A percentile compares a stretch with the other conserved stretches of the same genome.
Evolutionary conservation across 2,888 invertebrate species (phyloP).

Genomic region (Agonopterix alstromeriana): DNA sequence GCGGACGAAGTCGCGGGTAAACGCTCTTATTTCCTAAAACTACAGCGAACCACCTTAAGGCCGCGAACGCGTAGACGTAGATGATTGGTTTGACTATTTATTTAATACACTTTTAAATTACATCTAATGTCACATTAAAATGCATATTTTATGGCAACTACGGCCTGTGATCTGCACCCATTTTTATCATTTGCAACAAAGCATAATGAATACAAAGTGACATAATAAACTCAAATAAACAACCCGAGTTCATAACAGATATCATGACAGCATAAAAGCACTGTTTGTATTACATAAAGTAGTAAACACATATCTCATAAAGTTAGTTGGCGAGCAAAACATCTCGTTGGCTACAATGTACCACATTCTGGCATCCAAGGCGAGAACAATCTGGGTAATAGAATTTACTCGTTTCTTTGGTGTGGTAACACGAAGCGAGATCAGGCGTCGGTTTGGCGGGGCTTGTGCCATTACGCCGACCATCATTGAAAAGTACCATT

Average conservation of each 20-base stretch:
- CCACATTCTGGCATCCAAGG: slow-evolving; percentile 63
- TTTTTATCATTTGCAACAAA: not conserved
- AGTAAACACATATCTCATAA: slow-evolving; percentile 62
- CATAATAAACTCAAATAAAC: slow-evolving; percentile 44
- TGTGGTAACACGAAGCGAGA: slow-evolving; percentile 18
- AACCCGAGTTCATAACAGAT: slow-evolving; percentile 44
- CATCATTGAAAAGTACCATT: not conserved
- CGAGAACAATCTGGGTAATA: slow-evolving; percentile 71
- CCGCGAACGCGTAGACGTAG: too few species aligned
- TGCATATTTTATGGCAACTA: too few species aligned
- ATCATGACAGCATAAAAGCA: slow-evolving; percentile 51
- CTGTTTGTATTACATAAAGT: slow-evolving; percentile 54
- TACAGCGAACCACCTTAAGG: too few species aligned
- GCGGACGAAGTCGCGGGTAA: too few species aligned
- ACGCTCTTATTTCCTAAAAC: too few species aligned
- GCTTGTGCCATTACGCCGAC: not conserved
- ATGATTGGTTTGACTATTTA: too few species aligned
- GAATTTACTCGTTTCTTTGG: slow-evolving; percentile 56
- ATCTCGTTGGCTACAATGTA: slow-evolving; percentile 51
- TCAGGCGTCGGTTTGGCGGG: slow-evolving; percentile 35
- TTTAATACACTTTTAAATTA: too few species aligned
- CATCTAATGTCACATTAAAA: too few species aligned
- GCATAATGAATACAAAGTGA: slow-evolving; percentile 5
- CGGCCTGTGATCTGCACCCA: too few species aligned
- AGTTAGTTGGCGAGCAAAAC: slow-evolving; percentile 62